Conservation (phyloP, 2,797 vertebrate species). For the Chaenodraco wilsoni region DNA sequence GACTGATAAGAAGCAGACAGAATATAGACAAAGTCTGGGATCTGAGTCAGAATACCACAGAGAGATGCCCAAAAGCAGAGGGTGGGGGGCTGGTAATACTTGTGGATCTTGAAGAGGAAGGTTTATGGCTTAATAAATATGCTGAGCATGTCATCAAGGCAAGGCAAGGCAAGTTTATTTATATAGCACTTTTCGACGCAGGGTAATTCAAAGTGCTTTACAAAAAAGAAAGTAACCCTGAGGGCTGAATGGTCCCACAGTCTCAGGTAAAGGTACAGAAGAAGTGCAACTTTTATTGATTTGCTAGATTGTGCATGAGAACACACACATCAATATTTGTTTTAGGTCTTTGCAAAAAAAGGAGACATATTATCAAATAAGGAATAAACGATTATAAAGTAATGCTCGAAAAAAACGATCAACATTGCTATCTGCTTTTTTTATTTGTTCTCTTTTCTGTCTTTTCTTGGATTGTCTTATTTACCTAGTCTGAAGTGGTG, state of each 20-base stretch:
- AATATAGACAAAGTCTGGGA: background rate
- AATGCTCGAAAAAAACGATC: background rate
- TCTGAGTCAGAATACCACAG: constrained; percentile 19
- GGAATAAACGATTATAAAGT: background rate
- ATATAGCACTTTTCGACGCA: too few species aligned
- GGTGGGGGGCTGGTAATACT: background rate
- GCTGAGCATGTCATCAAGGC: constrained; percentile 33
- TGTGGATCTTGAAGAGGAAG: constrained; percentile 23
- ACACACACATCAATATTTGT: background rate
- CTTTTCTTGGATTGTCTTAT: background rate
- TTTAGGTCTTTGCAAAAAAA: background rate
- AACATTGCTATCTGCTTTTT: background rate
- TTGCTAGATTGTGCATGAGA: background rate
- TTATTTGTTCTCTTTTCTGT: background rate
- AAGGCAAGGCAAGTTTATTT: too few species aligned
- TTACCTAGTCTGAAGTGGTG: background rate
- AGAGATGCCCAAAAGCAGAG: constrained; percentile 2
- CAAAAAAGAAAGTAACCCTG: too few species aligned
- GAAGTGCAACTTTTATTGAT: background rate
- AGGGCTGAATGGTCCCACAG: constrained; percentile 18
- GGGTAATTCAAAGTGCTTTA: too few species aligned
- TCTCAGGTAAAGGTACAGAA: constrained; percentile 2
- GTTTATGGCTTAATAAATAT: constrained; percentile 43
- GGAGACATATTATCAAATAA: background rate
- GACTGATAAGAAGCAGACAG: constrained; percentile 36